These are phyloP conservation scores for Sinohyriopsis cumingii DNA, from an alignment of 2,888 invertebrate species.

Conservation along the genomic window DNA sequence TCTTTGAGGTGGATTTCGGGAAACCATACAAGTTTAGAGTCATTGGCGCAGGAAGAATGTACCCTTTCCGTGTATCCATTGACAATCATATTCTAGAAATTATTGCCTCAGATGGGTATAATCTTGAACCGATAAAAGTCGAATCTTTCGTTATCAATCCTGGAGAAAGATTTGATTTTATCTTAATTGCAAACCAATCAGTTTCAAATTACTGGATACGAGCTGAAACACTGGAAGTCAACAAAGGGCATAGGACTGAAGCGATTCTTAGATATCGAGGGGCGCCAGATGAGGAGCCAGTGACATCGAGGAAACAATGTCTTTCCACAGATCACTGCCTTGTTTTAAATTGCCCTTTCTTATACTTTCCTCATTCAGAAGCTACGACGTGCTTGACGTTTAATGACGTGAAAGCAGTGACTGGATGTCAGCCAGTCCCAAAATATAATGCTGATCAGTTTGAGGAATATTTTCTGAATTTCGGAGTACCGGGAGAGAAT, in stretches of 20 bases:
- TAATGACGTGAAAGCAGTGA: constrained; percentile 6
- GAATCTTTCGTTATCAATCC: constrained; percentile 45
- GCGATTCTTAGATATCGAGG: constrained; percentile 39
- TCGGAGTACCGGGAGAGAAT: constrained; percentile 9
- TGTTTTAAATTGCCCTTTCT: constrained; percentile 40
- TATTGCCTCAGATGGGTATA: constrained; percentile 31
- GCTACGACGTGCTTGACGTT: constrained; percentile 21
- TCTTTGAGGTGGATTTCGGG: constrained; percentile 8
- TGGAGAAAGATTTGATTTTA: constrained; percentile 51
- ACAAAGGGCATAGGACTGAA: constrained; percentile 15
- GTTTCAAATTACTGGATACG: constrained; percentile 54
- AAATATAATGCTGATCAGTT: background rate
- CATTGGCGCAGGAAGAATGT: constrained; percentile 1
- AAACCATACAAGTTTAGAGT: no score
- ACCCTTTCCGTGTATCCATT: constrained; percentile 43
- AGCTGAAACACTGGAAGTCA: constrained; percentile 34
- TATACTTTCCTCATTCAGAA: constrained; percentile 10
- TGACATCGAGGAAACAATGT: constrained; percentile 15
- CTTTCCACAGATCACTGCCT: constrained; percentile 16
- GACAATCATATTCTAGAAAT: constrained; percentile 40
- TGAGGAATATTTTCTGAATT: constrained; percentile 14
- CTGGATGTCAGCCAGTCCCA: constrained; percentile 3
- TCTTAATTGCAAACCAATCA: constrained; percentile 29
- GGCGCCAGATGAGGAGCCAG: constrained; percentile 19
- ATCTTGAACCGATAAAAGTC: constrained; percentile 23